Percentiles rank a stretch among this genome's conserved stretches.
Conservation (phyloP, 1,140 invertebrate species). For the Eciton burchellii region DNA sequence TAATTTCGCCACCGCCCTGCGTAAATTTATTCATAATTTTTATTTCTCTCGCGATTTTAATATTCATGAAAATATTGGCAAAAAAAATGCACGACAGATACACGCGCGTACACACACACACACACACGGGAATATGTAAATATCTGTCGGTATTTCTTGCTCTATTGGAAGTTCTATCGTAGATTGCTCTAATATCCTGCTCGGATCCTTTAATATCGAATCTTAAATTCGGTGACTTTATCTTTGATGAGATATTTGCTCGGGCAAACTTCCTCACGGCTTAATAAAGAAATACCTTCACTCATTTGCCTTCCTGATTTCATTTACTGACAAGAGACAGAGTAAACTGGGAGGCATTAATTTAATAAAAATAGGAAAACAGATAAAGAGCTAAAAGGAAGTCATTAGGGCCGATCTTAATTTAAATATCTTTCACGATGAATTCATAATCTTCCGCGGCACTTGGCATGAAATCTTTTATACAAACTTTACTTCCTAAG, state of each 20-base stretch:
- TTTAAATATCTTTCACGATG: too few species aligned
- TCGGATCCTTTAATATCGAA: not conserved
- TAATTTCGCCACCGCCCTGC: conserved; percentile 9
- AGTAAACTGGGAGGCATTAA: not conserved
- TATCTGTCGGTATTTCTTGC: too few species aligned
- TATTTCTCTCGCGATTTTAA: conserved; percentile 28
- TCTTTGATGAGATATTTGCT: not conserved
- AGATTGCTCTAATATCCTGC: too few species aligned
- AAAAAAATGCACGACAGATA: not conserved
- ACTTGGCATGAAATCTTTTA: too few species aligned
- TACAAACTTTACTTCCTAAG: too few species aligned
- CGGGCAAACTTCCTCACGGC: not conserved
- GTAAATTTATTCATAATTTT: conserved; percentile 3
- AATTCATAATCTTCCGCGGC: too few species aligned
- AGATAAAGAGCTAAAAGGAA: too few species aligned
- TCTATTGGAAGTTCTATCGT: too few species aligned
- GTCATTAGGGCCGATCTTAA: too few species aligned
- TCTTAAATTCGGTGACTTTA: not conserved
- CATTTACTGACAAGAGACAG: not conserved
- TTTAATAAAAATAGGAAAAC: not conserved
- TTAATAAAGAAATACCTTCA: conserved; percentile 23
- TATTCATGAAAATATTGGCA: too few species aligned
- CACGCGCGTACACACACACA: too few species aligned
- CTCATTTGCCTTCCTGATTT: not conserved
- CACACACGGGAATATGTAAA: too few species aligned